Percentiles rank a stretch among this genome's conserved stretches.
These are phyloP conservation scores for Volucella bombylans DNA, from an alignment of 2,888 invertebrate species.

Conservation along the genomic window DNA sequence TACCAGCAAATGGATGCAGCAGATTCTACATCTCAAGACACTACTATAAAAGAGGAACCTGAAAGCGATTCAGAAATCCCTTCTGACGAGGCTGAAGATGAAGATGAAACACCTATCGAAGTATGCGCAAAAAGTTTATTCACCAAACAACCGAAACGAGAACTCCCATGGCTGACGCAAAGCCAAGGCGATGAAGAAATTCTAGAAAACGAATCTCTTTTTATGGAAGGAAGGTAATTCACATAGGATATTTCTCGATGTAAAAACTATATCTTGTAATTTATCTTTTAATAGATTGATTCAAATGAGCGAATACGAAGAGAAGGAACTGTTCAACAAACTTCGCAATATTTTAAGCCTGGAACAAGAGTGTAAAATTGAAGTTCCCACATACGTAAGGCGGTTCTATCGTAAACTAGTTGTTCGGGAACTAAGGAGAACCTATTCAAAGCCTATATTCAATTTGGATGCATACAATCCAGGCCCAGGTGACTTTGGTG, in stretches of 20 bases:
- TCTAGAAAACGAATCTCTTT: constrained; percentile 52
- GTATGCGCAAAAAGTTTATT: constrained; percentile 81
- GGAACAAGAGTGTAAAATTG: constrained; percentile 76
- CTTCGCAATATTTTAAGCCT: constrained; percentile 77
- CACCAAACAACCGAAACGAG: constrained; percentile 79
- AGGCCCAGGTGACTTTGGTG: constrained; percentile 16
- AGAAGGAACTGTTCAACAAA: constrained; percentile 78
- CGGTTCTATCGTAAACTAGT: constrained; percentile 85
- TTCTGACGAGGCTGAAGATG: constrained; percentile 43
- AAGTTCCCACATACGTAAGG: constrained; percentile 80
- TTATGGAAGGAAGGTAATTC: constrained; percentile 61
- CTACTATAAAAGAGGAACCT: constrained; percentile 67
- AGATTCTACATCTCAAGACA: constrained; percentile 58
- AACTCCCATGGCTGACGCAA: constrained; percentile 83
- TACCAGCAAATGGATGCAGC: constrained; percentile 76
- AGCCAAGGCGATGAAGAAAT: constrained; percentile 54
- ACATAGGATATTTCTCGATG: not conserved
- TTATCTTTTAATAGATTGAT: constrained; percentile 73
- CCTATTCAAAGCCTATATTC: constrained; percentile 84
- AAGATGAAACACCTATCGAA: constrained; percentile 63
- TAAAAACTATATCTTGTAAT: not conserved
- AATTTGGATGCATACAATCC: constrained; percentile 84
- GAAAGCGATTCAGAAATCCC: constrained; percentile 43
- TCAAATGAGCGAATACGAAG: constrained; percentile 80
- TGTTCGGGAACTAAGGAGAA: constrained; percentile 85